Base-by-base conservation (phyloP, 2,797 vertebrate species). In the Astyanax mexicanus region DNA sequence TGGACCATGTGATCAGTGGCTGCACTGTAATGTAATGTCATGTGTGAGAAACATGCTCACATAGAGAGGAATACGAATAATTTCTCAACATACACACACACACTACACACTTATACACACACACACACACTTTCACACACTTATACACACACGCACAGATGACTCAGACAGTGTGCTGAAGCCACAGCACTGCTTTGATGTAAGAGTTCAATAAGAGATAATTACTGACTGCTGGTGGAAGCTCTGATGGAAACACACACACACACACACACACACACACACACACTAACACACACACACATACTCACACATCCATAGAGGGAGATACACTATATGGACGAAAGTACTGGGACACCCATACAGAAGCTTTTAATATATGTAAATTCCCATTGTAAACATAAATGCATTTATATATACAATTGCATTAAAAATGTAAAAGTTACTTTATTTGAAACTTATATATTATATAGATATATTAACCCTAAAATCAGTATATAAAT, bases 181-280 rank as follows among this genome's bases (percentile, higher is more conserved):
- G 25, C 67, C 64, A 40, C 69, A 9, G 44, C 21, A 49, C 66
- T 21, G 47, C 72, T 78, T 79, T 84, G 78, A 74, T 82, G 80
- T 73, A 69, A 57, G 72, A 57, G 66, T 79, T 80, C 70, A 78
- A 82, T 78, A 78, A 84, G 72, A 66, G 44, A 73, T 84, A 80
- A 84, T 79, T 82, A 75, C 75, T 57, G 65, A 57, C 75, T 70
- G 62, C 55, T 74, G 62, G 17, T 29, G 19, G 44, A 44, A 51
- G 51, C 57, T 60, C 29, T n/a, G 35, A 17, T 44, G 42, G 13
- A 44, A 44, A n/a, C 32, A 42, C 19, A 49, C 47, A 51, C 47
- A 51, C 47, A 32, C 29, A 32, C 29, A 32, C 29, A 32, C 29
- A 32, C 29, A 32, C 45, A 47, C 45, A 47, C 12, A 47, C 12